These are phyloP conservation scores for Ephestia elutella DNA, from an alignment of 1,140 invertebrate species.

Conservation along the genomic window DNA sequence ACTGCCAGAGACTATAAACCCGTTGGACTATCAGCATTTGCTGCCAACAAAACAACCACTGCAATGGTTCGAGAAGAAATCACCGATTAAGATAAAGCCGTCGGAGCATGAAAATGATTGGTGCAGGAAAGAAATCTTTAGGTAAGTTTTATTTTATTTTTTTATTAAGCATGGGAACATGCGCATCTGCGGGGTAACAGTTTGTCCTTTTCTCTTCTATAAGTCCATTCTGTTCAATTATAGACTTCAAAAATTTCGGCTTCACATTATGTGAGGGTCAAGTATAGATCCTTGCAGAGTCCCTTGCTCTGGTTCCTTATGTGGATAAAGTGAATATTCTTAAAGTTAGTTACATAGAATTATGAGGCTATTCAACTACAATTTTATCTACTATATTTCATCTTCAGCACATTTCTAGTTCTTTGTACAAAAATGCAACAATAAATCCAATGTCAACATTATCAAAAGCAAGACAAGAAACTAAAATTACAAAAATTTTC, in stretches of 20 bases:
- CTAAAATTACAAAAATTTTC: background rate
- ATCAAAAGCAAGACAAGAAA: background rate
- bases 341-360: too few species aligned
- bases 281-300: too few species aligned
- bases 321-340: too few species aligned
- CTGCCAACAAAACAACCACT: constrained; percentile 71
- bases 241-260: too few species aligned
- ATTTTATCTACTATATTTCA: too few species aligned
- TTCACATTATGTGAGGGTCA: background rate
- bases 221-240: too few species aligned
- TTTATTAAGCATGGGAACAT: background rate
- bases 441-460: background rate
- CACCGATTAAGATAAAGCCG: constrained; percentile 66
- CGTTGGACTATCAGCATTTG: constrained; percentile 79
- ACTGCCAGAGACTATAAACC: constrained; percentile 85
- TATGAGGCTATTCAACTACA: too few species aligned
- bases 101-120: constrained; percentile 78
- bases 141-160: constrained; percentile 33
- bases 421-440: background rate
- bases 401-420: too few species aligned
- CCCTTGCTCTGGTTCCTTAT: too few species aligned
- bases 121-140: constrained; percentile 78
- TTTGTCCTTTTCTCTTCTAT: too few species aligned
- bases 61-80: constrained; percentile 70
- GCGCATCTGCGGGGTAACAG: too few species aligned